Percentiles rank a stretch among this genome's conserved stretches.
Evolutionary conservation across 2,113 vertebrate species (phyloP).

Genomic region (Rhodinocichla rosea): DNA sequence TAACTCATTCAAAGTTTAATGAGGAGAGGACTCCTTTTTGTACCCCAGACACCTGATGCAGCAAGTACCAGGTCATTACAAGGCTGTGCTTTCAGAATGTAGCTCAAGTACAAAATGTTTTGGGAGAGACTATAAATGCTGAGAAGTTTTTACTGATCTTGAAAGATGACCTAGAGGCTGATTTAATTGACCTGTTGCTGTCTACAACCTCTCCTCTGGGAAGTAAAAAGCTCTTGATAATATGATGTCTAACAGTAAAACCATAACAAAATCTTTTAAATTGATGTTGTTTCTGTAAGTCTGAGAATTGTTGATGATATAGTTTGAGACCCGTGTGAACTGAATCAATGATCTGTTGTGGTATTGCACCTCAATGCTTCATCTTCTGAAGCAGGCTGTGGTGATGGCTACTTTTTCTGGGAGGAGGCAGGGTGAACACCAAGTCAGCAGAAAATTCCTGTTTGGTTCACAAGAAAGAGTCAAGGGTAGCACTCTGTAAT

Average conservation of each 20-base stretch:
- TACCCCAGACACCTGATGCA: neutral
- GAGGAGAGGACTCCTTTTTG: neutral
- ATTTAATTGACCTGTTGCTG: neutral
- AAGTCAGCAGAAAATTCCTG: neutral
- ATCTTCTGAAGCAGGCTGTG: neutral
- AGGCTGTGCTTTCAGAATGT: neutral
- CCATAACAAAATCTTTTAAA: neutral
- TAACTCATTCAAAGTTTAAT: neutral
- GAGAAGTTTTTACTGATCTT: neutral
- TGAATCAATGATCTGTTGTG: neutral
- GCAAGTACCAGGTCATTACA: neutral
- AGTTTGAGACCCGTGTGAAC: neutral
- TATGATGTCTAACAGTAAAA: neutral
- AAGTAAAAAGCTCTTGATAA: neutral
- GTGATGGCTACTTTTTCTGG: neutral
- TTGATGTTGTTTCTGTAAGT: neutral
- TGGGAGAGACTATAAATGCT: neutral
- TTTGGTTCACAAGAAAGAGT: neutral
- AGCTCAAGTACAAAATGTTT: neutral
- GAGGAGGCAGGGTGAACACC: neutral
- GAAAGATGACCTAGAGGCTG: neutral
- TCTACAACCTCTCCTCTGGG: neutral
- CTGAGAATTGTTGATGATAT: neutral
- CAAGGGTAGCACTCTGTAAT: neutral
- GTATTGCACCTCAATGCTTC: neutral